Evolutionary conservation across 30 jellyfish, hydroid and myxozoan genomes (phyloP).

Genomic region (Hydra vulgaris): DNA sequence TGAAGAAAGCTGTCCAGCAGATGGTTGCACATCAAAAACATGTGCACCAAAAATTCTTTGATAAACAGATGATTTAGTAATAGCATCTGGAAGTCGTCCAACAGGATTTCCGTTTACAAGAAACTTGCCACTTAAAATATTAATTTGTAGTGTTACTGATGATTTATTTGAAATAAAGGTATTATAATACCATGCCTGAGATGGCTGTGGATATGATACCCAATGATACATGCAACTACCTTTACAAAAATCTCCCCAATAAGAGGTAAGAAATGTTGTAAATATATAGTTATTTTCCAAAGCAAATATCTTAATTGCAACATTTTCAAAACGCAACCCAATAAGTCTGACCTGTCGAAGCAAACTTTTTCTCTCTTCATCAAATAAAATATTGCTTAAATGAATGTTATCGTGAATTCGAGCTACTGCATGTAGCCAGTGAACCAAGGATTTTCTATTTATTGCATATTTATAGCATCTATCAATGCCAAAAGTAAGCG

Average conservation of each 20-base stretch:
- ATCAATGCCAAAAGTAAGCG: neutral
- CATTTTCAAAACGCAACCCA: neutral
- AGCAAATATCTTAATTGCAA: neutral
- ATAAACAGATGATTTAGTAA: neutral
- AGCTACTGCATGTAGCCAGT: neutral
- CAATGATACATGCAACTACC: neutral
- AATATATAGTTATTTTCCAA: too few species aligned
- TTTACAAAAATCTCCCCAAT: neutral
- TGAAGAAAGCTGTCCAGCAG: neutral
- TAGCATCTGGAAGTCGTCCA: neutral
- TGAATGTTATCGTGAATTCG: neutral
- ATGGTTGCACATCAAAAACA: neutral
- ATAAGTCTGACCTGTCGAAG: neutral
- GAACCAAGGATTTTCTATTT: neutral
- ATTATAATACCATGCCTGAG: neutral
- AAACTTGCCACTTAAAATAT: neutral
- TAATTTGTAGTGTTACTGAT: neutral
- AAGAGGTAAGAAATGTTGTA: neutral
- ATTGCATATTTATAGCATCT: neutral
- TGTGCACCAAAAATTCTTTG: neutral
- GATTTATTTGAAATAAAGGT: neutral
- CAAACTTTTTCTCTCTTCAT: neutral
- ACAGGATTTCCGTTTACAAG: neutral
- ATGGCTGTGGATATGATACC: neutral
- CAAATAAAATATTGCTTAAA: neutral